A percentile compares a stretch with the other conserved stretches of the same genome.
Conservation (phyloP, 2,888 invertebrate genomes). For the Ametastegia equiseti region DNA sequence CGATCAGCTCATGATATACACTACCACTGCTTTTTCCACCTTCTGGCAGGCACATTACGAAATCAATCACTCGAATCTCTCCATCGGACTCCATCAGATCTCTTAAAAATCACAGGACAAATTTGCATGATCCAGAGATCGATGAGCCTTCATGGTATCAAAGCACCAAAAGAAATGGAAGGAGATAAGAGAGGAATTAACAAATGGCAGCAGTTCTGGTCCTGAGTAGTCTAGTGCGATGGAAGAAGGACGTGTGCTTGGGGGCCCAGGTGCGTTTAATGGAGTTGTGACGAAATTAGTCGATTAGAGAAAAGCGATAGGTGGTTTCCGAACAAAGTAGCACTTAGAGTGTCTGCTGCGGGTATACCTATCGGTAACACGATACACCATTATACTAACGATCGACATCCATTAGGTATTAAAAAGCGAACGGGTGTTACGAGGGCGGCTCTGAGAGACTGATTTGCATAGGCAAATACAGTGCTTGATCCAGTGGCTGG, state of each 20-base stretch:
- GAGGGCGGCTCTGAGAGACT: conserved; percentile 55
- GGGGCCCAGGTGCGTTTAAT: neutral
- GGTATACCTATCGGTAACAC: conserved; percentile 33
- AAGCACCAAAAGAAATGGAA: neutral
- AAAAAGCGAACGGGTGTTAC: conserved; percentile 42
- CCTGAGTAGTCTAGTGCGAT: no score
- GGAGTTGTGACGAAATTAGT: conserved; percentile 18
- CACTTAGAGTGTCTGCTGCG: conserved; percentile 11
- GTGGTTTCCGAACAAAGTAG: conserved; percentile 18
- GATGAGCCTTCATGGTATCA: neutral
- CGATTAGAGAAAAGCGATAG: neutral
- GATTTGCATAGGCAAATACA: conserved; percentile 61
- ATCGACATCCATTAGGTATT: conserved; percentile 66
- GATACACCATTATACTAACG: conserved; percentile 57
- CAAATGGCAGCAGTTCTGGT: neutral
- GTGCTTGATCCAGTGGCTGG: neutral
- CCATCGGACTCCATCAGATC: neutral
- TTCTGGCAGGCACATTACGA: no score
- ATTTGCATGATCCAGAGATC: neutral
- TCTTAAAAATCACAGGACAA: no score
- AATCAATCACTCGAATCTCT: neutral
- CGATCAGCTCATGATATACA: neutral
- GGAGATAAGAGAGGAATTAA: neutral
- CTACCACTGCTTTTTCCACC: no score
- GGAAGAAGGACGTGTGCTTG: neutral